Base-by-base conservation (phyloP, 2,113 vertebrate genomes). In the Symphodus melops region DNA sequence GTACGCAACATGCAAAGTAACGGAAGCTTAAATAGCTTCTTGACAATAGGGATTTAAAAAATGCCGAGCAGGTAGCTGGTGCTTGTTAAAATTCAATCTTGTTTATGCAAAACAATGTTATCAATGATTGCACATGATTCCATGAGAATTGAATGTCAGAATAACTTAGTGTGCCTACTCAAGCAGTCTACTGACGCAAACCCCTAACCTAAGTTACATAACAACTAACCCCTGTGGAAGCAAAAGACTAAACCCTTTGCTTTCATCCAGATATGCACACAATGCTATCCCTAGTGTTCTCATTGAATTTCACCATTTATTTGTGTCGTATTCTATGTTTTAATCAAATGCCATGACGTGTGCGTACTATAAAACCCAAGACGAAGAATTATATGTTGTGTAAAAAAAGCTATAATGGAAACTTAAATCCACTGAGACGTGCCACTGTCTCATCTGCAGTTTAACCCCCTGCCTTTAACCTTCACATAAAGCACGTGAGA, bases 81-180 rank as follows among this genome's bases (percentile, higher is more conserved):
- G 79, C 63, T 75, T 76, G 20, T 81, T 89, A 75, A 88, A 84
- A 86, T 80, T 68, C 58, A 58, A 60, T 84, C 75, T 52, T 91
- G 62, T 85, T 83, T 62, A 81, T 85, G 71, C 78, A 88, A 72
- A 87, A 76, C 67, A 64, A 51, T 85, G 78, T 89, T 82, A 77
- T 79, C 66, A 85, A 61, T 84, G 59, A 67, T 82, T 85, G 66
- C 59, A 67, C 57, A 77, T 72, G 72, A 55, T 67, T 89, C 59
- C 61, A 69, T 56, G 66, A 69, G 71, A 65, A 63, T 74, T 44
- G 60, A 53, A 68, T 68, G 55, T 49, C 48, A 52, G 16, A 52
- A 58, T 68, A 51, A 52, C 66, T 69, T 70, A 37, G 13, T 68
- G 36, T 42, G 59, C 17, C 9, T 46, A 41, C 20, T 19, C 54